A percentile compares a stretch with the other conserved stretches of the same genome.
phyloP scores from a whole-genome alignment of 2,888 invertebrate species.

The Thecophora atra region DNA sequence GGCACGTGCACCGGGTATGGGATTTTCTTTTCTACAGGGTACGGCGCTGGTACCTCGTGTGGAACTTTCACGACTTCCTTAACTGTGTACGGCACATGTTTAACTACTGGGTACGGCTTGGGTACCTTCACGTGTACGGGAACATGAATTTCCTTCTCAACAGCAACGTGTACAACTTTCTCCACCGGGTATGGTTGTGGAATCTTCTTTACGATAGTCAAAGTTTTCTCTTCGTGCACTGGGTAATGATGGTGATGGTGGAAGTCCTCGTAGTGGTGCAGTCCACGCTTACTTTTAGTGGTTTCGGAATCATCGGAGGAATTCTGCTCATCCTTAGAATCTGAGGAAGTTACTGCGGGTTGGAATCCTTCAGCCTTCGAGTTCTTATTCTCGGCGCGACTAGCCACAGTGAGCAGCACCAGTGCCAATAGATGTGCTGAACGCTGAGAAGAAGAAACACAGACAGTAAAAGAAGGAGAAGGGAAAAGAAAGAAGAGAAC shows the following conservation, averaged over 20 bases:
- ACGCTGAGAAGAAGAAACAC: constrained; percentile 52
- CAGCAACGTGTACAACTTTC: constrained; percentile 72
- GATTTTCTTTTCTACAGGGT: constrained; percentile 81
- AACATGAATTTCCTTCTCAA: constrained; percentile 72
- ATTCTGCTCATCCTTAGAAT: constrained; percentile 55
- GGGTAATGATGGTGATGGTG: constrained; percentile 62
- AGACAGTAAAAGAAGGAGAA: not conserved
- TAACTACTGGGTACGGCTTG: constrained; percentile 77
- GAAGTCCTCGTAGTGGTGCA: constrained; percentile 69
- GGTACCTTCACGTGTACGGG: constrained; percentile 75
- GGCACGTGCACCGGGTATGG: constrained; percentile 79
- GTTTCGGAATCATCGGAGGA: constrained; percentile 68
- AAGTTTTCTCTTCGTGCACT: constrained; percentile 70
- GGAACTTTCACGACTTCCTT: constrained; percentile 83
- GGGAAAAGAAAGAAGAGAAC: too few species aligned
- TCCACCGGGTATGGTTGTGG: constrained; percentile 77
- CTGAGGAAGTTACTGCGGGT: constrained; percentile 52
- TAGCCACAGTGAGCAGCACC: constrained; percentile 70
- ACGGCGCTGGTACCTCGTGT: constrained; percentile 79
- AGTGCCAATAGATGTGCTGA: constrained; percentile 67
- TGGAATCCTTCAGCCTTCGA: constrained; percentile 67
- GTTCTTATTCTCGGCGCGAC: constrained; percentile 70
- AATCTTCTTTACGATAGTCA: constrained; percentile 79
- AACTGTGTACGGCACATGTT: constrained; percentile 76
- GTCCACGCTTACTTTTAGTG: constrained; percentile 80